Conservation (phyloP, 1,140 invertebrate species). For the Bombus waltoni region DNA sequence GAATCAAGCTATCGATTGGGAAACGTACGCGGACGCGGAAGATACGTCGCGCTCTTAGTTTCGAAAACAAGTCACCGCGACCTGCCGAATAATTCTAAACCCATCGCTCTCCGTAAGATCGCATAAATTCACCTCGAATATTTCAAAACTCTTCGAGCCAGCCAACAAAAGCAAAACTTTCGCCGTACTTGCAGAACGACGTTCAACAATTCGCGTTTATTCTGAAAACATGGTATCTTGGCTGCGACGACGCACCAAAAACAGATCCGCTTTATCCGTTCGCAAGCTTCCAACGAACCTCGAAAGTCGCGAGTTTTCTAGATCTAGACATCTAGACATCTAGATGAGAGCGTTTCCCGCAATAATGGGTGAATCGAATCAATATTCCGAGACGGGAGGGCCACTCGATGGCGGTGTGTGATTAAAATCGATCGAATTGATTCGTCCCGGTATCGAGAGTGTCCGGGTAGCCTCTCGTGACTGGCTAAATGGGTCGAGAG, state of each 20-base stretch:
- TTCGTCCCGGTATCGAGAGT: constrained; percentile 44
- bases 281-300: background rate
- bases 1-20: no score
- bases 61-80: no score
- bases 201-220: background rate
- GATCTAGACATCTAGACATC: no score
- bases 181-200: background rate
- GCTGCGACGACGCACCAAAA: background rate
- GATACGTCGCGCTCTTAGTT: no score
- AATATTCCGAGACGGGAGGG: background rate
- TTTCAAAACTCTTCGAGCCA: no score
- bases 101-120: no score
- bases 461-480: constrained; percentile 41
- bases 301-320: background rate
- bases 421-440: constrained; percentile 48
- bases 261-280: background rate
- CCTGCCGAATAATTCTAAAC: no score
- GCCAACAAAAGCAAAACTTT: no score
- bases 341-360: background rate
- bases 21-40: no score
- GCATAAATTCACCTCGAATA: no score
- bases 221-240: background rate
- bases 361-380: background rate
- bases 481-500: constrained; percentile 52
- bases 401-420: background rate